Conservation (phyloP, 2,113 vertebrate genomes). For the Halcyon malimbica region DNA sequence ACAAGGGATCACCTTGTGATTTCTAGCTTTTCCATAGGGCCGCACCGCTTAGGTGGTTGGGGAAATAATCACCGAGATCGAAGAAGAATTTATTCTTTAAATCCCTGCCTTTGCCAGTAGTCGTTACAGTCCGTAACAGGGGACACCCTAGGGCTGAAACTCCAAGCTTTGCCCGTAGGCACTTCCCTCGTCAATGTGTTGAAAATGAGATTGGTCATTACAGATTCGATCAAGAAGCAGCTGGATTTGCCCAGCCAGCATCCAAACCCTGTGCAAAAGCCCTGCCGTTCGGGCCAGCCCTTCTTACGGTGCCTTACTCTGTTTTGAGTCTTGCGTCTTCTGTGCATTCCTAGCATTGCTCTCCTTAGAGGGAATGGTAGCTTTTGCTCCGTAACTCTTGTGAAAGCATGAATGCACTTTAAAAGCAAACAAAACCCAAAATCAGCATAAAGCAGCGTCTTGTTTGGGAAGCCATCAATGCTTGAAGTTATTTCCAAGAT, state of each 20-base stretch:
- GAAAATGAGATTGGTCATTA: constrained; percentile 23
- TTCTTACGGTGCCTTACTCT: constrained; percentile 22
- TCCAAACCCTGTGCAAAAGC: not conserved
- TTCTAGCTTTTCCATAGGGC: not conserved
- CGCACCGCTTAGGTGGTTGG: not conserved
- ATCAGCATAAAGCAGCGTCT: constrained; percentile 57
- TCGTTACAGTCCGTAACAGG: not conserved
- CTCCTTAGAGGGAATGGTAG: constrained; percentile 12
- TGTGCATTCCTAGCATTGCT: constrained; percentile 30
- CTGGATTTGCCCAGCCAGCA: not conserved
- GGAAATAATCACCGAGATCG: not conserved
- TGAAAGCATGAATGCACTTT: constrained; percentile 35
- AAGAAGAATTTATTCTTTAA: not conserved
- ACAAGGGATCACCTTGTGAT: not conserved
- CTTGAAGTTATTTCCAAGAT: constrained; percentile 63
- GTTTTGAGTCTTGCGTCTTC: constrained; percentile 29
- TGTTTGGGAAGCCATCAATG: constrained; percentile 65
- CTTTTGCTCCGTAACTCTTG: constrained; percentile 38
- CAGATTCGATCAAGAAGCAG: not conserved
- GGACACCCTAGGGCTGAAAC: not conserved
- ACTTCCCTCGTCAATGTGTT: not conserved
- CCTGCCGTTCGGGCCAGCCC: not conserved
- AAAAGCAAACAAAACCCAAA: constrained; percentile 62
- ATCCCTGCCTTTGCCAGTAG: not conserved
- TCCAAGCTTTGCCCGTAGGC: not conserved